Evolutionary conservation across 1,140 invertebrate genomes (phyloP), one percentile per base, ranked within the genome.

Genomic region (Tetramorium parvispinum): DNA sequence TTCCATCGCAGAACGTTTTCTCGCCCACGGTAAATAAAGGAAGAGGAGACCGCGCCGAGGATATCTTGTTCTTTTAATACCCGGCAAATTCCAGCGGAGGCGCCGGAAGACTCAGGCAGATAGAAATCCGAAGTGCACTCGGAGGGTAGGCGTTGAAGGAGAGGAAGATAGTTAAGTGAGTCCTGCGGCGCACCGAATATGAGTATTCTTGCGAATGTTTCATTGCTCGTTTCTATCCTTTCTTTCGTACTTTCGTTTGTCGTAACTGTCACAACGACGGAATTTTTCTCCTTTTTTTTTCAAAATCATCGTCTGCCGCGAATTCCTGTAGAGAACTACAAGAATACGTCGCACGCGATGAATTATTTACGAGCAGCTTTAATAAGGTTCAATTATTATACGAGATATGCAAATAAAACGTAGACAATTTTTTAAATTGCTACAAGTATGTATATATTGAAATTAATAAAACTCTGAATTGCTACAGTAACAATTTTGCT

Each of bases 21-120:
- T 53, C 53, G 16, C 53, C 32, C 51, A 13, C 18, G 66, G 24
- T 75, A 83, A 83, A 83, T 83, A 83, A 83, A 83, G 24, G 18
- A 57, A 40, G 18, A 57, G 27, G n/a, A 43, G 27, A 43, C n/a
- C 32, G 13, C 24, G 53, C 13, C 55, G n/a, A 40, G 55, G 68
- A 75, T 83, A 59, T 83, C 79, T 83, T 83, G 79, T 75, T 83
- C 68, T 83, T 83, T 83, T 83, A 75, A 73, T 83, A 75, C 79
- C 32, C 79, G 53, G 68, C 40, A 61, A 83, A 83, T 83, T 83
- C 68, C 79, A 75, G n/a, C 37, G 21, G 27, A 55, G 8, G 49
- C 24, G 32, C 18, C 16, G 65, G 63, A 24, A 21, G 46, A 51
- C 27, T 51, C 18, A 18, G 46, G 21, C 2, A 55, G 68, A 75